phyloP scores from a whole-genome alignment of 2,888 invertebrate genomes.

The Tinea pellionella region DNA sequence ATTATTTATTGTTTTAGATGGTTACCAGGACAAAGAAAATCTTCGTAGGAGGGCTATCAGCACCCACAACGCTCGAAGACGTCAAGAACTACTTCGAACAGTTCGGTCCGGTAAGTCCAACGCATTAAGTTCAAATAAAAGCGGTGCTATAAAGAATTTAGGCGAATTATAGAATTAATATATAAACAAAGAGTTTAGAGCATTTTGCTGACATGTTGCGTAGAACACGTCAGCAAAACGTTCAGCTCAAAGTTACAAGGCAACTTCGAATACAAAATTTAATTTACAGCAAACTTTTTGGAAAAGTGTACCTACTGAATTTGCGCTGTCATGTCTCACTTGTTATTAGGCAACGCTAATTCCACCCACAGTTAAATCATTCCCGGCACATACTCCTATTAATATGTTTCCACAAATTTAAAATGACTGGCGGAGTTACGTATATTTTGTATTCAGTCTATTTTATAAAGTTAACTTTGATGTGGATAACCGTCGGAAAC shows the following conservation, averaged over 20 bases:
- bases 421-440: constrained; percentile 36
- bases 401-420: constrained; percentile 38
- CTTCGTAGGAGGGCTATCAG: constrained; percentile 99
- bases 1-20: constrained; percentile 80
- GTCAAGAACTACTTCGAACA: constrained; percentile 99
- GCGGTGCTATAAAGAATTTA: background rate
- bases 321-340: constrained; percentile 48
- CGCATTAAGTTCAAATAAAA: background rate
- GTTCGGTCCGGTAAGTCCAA: constrained; percentile 96
- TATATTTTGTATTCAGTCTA: constrained; percentile 35
- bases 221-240: constrained; percentile 32
- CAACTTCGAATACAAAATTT: constrained; percentile 42
- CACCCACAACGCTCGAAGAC: constrained; percentile 99
- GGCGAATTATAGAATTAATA: background rate
- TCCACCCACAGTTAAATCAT: constrained; percentile 40
- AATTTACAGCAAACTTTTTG: constrained; percentile 49
- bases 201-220: constrained; percentile 25
- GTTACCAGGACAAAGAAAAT: constrained; percentile 99
- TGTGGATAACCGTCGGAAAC: constrained; percentile 10
- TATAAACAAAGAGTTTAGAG: constrained; percentile 18
- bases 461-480: constrained; percentile 19
- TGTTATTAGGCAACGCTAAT: constrained; percentile 45
- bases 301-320: constrained; percentile 41
- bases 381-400: constrained; percentile 36
- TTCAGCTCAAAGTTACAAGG: constrained; percentile 30